Base-by-base conservation (phyloP, 2,797 vertebrate species). In the Coccyzus lansbergi region DNA sequence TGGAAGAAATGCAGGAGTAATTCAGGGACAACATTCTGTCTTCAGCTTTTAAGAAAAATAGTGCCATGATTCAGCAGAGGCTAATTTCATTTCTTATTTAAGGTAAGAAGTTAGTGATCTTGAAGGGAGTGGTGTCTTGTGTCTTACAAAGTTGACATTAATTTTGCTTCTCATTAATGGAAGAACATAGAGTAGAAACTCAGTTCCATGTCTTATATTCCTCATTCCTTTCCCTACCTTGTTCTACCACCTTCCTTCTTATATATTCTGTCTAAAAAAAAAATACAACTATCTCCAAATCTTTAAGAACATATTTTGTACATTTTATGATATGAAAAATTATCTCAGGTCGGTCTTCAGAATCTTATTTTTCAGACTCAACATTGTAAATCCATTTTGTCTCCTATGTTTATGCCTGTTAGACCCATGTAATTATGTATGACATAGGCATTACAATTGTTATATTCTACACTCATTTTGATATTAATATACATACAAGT, bases 21-120 rank as follows among this genome's bases (percentile, higher is more conserved):
- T 76, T 81, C n/a, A 79, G 33, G 48, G 60, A 59, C 36, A 72
- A 36, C 6, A 67, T 17, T 67, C 48, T 26, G 18, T 44, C 55
- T 68, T 88, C 42, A 84, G 9, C 72, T 51, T 83, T 77, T 15
- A 82, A 93, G 63, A 92, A 86, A 94, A 87, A 84, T 63, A 49
- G 72, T 46, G 6, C 6, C 36, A 60, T 85, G 49, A 42, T 70
- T 85, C 36, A 87, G 21, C 48, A 89, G 52, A 60, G 18, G 40
- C 14, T 89, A 69, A 83, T 8, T 10, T 80, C 29, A 33, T 26
- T 80, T 86, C 33, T 79, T 92, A 69, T 71, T 79, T 84, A 82
- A 82, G 7, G 42, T 71, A 68, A 34, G n/a, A 85, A 81, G 1
- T 33, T 42, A 62, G 42, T 70, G 70, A 52, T 88, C 52, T 52